These are phyloP conservation scores for Drosophila glabriapex DNA, from an alignment of 2,888 invertebrate genomes.

Conservation along the genomic window DNA sequence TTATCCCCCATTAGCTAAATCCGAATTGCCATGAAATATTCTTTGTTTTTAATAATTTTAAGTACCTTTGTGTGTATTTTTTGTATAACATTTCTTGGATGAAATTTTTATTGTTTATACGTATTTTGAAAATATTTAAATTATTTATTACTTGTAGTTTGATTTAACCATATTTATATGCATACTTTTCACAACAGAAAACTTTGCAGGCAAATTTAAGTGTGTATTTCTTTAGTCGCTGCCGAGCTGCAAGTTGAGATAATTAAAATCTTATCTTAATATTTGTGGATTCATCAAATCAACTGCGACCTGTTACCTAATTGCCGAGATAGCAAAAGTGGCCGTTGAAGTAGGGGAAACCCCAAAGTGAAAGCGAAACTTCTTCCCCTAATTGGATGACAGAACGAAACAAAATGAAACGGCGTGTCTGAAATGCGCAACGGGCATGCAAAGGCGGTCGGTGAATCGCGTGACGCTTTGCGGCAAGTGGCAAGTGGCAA, in stretches of 20 bases:
- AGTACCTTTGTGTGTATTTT: not conserved
- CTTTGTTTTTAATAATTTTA: not conserved
- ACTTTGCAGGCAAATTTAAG: not conserved
- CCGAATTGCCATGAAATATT: not conserved
- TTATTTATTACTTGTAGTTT: not conserved
- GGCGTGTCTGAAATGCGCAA: constrained; percentile 51
- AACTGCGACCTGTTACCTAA: constrained; percentile 46
- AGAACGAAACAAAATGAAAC: constrained; percentile 32
- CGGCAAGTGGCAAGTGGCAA: constrained; percentile 34
- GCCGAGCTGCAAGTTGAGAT: not conserved
- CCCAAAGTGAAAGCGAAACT: constrained; percentile 47
- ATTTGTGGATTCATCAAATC: constrained; percentile 19
- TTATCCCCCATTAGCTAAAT: not conserved
- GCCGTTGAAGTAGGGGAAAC: not conserved
- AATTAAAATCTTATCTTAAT: constrained; percentile 32
- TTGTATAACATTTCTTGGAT: no score
- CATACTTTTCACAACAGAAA: not conserved
- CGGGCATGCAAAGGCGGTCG: constrained; percentile 43
- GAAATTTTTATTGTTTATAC: no score
- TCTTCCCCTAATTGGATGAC: constrained; percentile 53
- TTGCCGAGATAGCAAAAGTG: constrained; percentile 25
- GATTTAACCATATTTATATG: not conserved
- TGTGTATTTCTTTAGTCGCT: not conserved
- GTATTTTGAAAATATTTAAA: not conserved
- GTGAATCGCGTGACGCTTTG: constrained; percentile 58